These are phyloP conservation scores for Syrmaticus mikado DNA, from an alignment of 2,113 vertebrate species.

Conservation along the genomic window DNA sequence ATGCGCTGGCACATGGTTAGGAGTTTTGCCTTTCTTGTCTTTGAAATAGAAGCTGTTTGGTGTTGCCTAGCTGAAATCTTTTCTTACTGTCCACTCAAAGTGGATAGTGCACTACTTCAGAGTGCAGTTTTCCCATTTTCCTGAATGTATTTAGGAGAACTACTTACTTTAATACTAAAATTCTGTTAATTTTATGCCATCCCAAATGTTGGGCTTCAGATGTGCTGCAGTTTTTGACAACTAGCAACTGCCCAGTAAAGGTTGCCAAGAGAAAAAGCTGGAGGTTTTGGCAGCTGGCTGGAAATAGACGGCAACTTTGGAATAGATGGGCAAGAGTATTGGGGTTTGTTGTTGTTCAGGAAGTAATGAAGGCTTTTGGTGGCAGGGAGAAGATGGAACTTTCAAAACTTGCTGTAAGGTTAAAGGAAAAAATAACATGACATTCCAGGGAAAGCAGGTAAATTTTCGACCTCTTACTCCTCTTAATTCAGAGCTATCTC, in stretches of 20 bases:
- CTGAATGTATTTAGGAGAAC: conserved; percentile 15
- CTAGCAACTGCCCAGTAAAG: conserved; percentile 50
- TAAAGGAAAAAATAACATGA: not conserved
- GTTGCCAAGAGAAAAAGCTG: conserved; percentile 68
- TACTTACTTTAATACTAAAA: conserved; percentile 37
- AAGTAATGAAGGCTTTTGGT: conserved; percentile 51
- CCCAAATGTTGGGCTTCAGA: conserved; percentile 57
- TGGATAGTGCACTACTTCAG: not conserved
- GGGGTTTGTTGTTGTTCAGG: conserved; percentile 53
- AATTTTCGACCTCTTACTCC: not conserved
- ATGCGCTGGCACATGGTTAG: not conserved
- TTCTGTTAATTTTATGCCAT: conserved; percentile 55
- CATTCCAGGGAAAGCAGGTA: not conserved
- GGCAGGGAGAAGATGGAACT: not conserved
- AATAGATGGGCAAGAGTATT: conserved; percentile 29
- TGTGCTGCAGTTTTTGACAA: conserved; percentile 54
- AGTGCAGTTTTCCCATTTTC: not conserved
- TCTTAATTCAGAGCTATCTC: not conserved
- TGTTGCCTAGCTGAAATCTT: not conserved
- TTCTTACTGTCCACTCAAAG: not conserved
- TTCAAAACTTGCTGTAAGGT: conserved; percentile 23
- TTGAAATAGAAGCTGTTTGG: not conserved
- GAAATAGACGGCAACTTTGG: conserved; percentile 67
- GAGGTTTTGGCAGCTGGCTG: conserved; percentile 72
- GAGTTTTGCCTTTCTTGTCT: not conserved